phyloP scores from a whole-genome alignment of 2,113 vertebrate species.

The Aptenodytes patagonicus region DNA sequence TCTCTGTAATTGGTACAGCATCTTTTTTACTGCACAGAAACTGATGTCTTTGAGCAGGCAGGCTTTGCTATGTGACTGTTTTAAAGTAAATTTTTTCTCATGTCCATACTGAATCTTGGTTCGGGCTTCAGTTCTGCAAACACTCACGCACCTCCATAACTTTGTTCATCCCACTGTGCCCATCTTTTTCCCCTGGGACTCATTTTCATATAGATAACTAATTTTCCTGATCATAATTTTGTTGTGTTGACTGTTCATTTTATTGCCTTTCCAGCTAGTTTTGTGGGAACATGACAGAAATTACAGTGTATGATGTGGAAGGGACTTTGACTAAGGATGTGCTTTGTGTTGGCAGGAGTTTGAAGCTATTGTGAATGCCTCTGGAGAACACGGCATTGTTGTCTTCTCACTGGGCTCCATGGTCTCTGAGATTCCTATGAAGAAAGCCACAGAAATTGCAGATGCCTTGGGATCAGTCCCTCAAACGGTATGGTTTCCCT shows the following conservation, averaged over 20 bases:
- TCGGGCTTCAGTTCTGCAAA: neutral
- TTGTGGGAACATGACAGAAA: rapidly evolving
- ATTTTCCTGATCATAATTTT: neutral
- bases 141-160: neutral
- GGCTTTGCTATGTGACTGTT: neutral
- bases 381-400: conserved; percentile 88
- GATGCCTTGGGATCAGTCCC: conserved; percentile 86
- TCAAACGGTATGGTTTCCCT: conserved; percentile 79
- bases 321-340: neutral
- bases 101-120: neutral
- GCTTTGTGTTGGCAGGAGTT: conserved; percentile 79
- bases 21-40: neutral
- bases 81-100: neutral
- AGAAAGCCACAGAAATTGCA: conserved; percentile 79
- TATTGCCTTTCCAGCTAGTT: neutral
- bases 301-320: neutral
- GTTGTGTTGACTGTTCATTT: neutral
- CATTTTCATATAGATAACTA: neutral
- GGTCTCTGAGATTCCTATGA: conserved; percentile 82
- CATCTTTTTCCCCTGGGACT: neutral
- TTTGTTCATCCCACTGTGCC: neutral
- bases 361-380: conserved; percentile 84
- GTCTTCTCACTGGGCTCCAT: conserved; percentile 91
- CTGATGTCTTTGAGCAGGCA: neutral
- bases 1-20: neutral